These are phyloP conservation scores for Danio aesculapii DNA, from an alignment of 2,797 vertebrate species.

Conservation along the genomic window DNA sequence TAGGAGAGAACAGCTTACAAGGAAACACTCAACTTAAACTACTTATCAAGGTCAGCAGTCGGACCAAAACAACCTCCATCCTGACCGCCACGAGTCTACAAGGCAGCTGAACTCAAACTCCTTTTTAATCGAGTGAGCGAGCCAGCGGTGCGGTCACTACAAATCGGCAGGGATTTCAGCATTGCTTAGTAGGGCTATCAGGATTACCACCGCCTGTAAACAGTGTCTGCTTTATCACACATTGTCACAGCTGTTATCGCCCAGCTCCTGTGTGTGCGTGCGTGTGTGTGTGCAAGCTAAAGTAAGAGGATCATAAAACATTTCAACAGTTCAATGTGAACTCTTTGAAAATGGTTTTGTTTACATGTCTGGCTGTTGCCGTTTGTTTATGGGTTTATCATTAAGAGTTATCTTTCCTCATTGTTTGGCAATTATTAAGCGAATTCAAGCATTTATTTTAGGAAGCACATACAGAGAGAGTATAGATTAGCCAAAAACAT, in stretches of 20 bases:
- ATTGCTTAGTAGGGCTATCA: conserved; percentile 61
- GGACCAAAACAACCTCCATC: conserved; percentile 29
- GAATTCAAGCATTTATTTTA: neutral
- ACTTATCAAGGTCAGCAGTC: conserved; percentile 34
- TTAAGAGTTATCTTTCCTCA: conserved; percentile 22
- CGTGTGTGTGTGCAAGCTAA: conserved; percentile 3
- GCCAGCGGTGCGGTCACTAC: conserved; percentile 33
- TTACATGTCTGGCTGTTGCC: conserved; percentile 45
- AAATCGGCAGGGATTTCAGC: conserved; percentile 56
- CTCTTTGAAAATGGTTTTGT: conserved; percentile 51
- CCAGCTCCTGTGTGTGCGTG: conserved; percentile 34
- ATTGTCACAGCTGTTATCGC: conserved; percentile 62
- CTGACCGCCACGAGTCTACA: neutral
- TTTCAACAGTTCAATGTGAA: conserved; percentile 24
- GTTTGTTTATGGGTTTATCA: conserved; percentile 36
- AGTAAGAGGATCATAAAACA: conserved; percentile 26
- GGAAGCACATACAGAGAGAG: neutral
- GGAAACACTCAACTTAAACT: conserved; percentile 18
- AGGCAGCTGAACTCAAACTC: conserved; percentile 47
- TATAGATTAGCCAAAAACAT: neutral
- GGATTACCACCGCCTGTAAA: conserved; percentile 64
- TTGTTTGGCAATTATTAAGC: neutral
- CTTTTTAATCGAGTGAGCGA: conserved; percentile 35
- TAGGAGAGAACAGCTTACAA: conserved; percentile 12
- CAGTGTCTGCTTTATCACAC: conserved; percentile 64